phyloP scores from a whole-genome alignment of 30 jellyfish, hydroid and myxozoan genomes.

The Aurelia sp. region DNA sequence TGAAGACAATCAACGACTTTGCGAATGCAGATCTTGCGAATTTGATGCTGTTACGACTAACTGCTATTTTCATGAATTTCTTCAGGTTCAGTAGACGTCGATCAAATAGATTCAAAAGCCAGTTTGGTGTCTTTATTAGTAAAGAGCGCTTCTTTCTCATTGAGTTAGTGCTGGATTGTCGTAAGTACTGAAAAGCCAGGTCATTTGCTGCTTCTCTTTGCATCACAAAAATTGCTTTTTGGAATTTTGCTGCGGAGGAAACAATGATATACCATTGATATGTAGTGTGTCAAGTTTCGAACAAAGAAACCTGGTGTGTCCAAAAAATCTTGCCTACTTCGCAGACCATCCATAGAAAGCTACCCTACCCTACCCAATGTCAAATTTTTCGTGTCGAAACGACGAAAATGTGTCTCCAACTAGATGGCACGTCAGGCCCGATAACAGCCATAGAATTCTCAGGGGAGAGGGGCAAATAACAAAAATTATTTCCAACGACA shows the following conservation, averaged over 20 bases:
- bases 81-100: slow-evolving; percentile 62
- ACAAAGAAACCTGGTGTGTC: too few species aligned
- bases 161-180: neutral
- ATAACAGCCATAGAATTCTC: too few species aligned
- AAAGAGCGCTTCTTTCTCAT: slow-evolving; percentile 12
- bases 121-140: neutral
- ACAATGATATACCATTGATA: neutral
- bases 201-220: slow-evolving; percentile 55
- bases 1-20: slow-evolving; percentile 63
- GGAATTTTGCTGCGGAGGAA: slow-evolving; percentile 14
- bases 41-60: slow-evolving; percentile 65
- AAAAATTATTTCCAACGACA: too few species aligned
- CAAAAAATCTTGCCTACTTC: too few species aligned
- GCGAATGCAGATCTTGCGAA: slow-evolving; percentile 88
- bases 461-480: too few species aligned
- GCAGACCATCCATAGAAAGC: too few species aligned
- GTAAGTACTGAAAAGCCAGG: slow-evolving; percentile 18
- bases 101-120: too few species aligned
- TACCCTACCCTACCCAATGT: too few species aligned
- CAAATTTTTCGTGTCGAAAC: too few species aligned
- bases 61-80: slow-evolving; percentile 68
- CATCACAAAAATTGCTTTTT: slow-evolving; percentile 41
- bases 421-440: too few species aligned
- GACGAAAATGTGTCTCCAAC: too few species aligned
- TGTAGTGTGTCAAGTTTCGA: too few species aligned